Base-by-base conservation (phyloP, 2,888 invertebrate species). In the Strigamia crassipes region DNA sequence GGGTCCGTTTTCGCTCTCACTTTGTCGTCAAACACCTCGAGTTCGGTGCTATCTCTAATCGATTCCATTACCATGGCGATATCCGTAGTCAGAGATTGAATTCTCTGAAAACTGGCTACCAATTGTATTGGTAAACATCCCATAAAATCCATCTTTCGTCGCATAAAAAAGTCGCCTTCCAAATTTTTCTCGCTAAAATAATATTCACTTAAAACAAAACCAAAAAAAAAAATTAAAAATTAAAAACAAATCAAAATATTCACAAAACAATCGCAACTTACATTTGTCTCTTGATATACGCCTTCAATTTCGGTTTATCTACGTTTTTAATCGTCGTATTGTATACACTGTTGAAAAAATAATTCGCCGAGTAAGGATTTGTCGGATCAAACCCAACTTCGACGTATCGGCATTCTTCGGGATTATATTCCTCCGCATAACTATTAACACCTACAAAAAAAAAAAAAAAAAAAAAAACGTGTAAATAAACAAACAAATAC, bases 141-240 rank as follows among this genome's bases (percentile, higher is more conserved):
- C 86, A 96, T 94, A 2, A 92, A 89, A 85, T 96, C 95, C 99
- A 99, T 99, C 91, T 97, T 97, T 85, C 97, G 92, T 42, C 99
- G 92, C 84, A 99, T 91, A 91, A 96, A 99, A 90, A 98, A 96
- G 88, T 99, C 99, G 86, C 95, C 92, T 85, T 94, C 92, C 82
- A 99, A 90, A 90, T 99, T 99, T 87, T 97, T 97, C 84, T 94
- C 94, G 86, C 97, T 97, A 90, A 99, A 99, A 92, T 99, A 99
- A 90, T 99, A 99, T 90, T 99, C 99, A 87, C 98, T 99, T 99
- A 91, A 56, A 91, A 90, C 83, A 84, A 84, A 84, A 84, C 85
- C 66, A 83, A 83, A 79, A 23, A 82, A 41, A 61, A 46, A 46
- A 46, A 46, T 13, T 80, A 41, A 61, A 46, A 46, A 46, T 10